Evolutionary conservation across 1,140 invertebrate species (phyloP).

Genomic region (Cephus cinctus): DNA sequence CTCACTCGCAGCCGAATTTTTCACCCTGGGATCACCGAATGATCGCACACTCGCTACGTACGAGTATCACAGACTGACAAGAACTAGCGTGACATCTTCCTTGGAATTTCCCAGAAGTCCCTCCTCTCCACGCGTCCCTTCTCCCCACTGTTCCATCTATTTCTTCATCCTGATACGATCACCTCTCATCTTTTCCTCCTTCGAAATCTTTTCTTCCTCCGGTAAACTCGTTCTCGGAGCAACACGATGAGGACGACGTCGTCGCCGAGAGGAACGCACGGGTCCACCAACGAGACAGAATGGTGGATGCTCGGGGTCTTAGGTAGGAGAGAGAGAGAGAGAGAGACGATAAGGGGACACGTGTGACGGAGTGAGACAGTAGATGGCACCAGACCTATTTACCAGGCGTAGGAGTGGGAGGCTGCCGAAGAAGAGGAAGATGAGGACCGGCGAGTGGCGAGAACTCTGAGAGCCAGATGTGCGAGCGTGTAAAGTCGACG

Average conservation of each 20-base stretch:
- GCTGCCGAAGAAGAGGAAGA: slow-evolving; percentile 16
- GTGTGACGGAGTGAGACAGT: slow-evolving; percentile 7
- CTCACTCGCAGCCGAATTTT: no score
- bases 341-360: slow-evolving; percentile 9
- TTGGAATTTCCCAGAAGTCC: not conserved
- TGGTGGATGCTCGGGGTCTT: not conserved
- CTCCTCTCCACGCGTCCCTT: slow-evolving; percentile 8
- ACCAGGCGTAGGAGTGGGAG: slow-evolving; percentile 12
- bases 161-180: slow-evolving; percentile 7
- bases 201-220: slow-evolving; percentile 3
- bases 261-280: not conserved
- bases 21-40: no score
- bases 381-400: slow-evolving; percentile 1
- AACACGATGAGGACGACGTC: slow-evolving; percentile 16
- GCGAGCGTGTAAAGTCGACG: slow-evolving; percentile 26
- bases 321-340: not conserved
- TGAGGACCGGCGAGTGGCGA: slow-evolving; percentile 9
- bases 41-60: no score
- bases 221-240: not conserved
- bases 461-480: slow-evolving; percentile 29
- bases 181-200: slow-evolving; percentile 2
- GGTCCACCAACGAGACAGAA: not conserved
- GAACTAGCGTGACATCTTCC: no score
- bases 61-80: no score
- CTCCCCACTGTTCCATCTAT: slow-evolving; percentile 11